Evolutionary conservation across 1,140 invertebrate genomes (phyloP), one percentile per base, ranked within the genome.

Genomic region (Kradibia gibbosae): DNA sequence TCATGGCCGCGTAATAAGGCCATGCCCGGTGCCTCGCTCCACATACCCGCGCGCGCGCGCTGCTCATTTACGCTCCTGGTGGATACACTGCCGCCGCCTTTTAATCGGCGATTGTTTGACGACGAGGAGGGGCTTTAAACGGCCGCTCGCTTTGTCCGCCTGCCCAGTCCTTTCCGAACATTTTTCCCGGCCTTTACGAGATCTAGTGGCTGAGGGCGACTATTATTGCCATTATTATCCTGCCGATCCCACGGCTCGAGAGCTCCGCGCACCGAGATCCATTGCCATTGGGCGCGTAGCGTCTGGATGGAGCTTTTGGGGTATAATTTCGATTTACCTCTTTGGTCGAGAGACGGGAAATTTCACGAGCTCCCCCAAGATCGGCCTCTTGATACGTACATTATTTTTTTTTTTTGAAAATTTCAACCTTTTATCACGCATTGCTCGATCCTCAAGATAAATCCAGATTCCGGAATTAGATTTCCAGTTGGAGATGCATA

Each of bases 61-160:
- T n/a, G n/a, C 48, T 53, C 22, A 39, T 53, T 57, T 10, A 22
- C 5, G 11, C 72, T 53, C 45, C 48, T 42, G 28, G 25, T 11
- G n/a, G n/a, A 7, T 7, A 7, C 45, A 17, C 45, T 31, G 13
- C 48, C 73, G 5, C 73, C 73, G 73, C 73, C 73, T 36, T 55
- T 42, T 78, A 71, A 78, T 71, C 48, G 34, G 1, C 77, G 42
- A 57, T 78, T 78, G 77, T 78, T 39, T 71, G 75, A 2, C 75
- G 55, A 7, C 1, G 15, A 42, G 39, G 39, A 78, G 28, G 39
- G 39, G 70, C 34, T 39, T 67, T n/a, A 17, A 39, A 7, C 20
- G 34, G 50, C 50, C 50, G 50, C 34, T 20, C 17, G 36, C n/a
- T 67, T 10, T 0, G 20, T 67, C 7, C 2, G 62, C 34, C 36